Evolutionary conservation across 2,113 vertebrate genomes (phyloP).

Genomic region (Sciurus niger): DNA sequence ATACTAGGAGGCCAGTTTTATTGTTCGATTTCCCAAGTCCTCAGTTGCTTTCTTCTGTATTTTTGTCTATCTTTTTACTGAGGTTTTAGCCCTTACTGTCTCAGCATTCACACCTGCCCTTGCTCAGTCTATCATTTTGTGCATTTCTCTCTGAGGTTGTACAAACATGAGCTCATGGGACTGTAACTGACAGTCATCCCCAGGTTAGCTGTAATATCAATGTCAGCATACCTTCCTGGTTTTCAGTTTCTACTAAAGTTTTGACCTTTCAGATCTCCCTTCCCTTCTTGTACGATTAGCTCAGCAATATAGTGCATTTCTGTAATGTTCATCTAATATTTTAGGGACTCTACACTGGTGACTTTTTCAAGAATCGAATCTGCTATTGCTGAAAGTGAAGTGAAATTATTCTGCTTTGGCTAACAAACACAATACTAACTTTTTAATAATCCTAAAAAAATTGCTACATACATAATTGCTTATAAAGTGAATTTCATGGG

Average conservation of each 20-base stretch:
- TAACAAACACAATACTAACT: not conserved
- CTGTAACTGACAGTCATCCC: not conserved
- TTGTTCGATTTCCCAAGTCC: not conserved
- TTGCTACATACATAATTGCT: not conserved
- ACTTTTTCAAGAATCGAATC: not conserved
- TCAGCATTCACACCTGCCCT: not conserved
- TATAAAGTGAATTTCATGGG: not conserved
- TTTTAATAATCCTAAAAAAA: not conserved
- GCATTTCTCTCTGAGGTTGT: not conserved
- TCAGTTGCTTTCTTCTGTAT: too few relatives aligned
- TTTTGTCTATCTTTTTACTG: not conserved
- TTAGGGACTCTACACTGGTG: not conserved
- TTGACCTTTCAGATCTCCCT: not conserved
- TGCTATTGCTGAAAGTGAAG: not conserved
- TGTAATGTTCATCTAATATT: not conserved
- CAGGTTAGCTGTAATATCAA: not conserved
- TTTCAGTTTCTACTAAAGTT: not conserved
- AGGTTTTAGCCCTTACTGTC: not conserved
- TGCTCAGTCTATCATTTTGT: not conserved
- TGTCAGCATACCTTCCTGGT: not conserved
- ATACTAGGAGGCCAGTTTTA: not conserved
- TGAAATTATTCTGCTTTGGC: not conserved
- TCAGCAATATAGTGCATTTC: not conserved
- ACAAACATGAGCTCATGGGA: not conserved
- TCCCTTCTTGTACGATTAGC: not conserved